phyloP scores from a whole-genome alignment of 2,797 vertebrate genomes.

The Siniperca undulata region DNA sequence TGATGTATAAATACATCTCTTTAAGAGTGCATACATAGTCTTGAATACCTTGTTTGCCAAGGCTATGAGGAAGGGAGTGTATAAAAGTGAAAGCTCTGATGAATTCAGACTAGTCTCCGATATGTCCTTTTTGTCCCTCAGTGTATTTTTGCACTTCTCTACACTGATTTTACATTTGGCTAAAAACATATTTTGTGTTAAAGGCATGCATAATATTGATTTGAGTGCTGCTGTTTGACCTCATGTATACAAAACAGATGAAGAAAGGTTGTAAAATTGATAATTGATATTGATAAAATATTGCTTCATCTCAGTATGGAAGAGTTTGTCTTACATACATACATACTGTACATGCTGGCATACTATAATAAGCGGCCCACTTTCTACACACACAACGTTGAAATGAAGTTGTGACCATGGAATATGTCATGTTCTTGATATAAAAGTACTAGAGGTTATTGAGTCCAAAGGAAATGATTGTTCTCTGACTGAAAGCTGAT shows the following conservation, averaged over 20 bases:
- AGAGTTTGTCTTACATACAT: conserved; percentile 4
- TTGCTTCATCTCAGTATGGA: background rate
- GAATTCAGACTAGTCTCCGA: conserved; percentile 42
- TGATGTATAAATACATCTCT: background rate
- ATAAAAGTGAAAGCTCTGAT: conserved; percentile 48
- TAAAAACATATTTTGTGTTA: conserved; percentile 5
- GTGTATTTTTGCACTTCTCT: conserved; percentile 11
- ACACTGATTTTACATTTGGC: conserved; percentile 13
- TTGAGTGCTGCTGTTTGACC: conserved; percentile 2
- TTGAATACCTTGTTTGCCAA: conserved; percentile 22
- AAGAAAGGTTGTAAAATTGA: conserved; percentile 15
- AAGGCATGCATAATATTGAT: conserved; percentile 12
- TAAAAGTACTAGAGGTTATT: background rate
- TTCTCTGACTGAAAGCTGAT: conserved; percentile 13
- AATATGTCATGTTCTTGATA: background rate
- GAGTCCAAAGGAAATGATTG: conserved; percentile 16
- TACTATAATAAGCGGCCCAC: background rate
- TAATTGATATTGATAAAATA: conserved; percentile 3
- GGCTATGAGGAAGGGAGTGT: conserved; percentile 10
- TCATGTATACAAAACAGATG: background rate
- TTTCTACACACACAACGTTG: background rate
- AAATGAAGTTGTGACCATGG: background rate
- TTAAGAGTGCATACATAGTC: background rate
- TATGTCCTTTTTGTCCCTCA: conserved; percentile 13
- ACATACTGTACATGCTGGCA: background rate